Percentiles rank a stretch among this genome's conserved stretches.
Evolutionary conservation across 2,797 vertebrate genomes (phyloP).

Genomic region (Lindbergichthys nudifrons): DNA sequence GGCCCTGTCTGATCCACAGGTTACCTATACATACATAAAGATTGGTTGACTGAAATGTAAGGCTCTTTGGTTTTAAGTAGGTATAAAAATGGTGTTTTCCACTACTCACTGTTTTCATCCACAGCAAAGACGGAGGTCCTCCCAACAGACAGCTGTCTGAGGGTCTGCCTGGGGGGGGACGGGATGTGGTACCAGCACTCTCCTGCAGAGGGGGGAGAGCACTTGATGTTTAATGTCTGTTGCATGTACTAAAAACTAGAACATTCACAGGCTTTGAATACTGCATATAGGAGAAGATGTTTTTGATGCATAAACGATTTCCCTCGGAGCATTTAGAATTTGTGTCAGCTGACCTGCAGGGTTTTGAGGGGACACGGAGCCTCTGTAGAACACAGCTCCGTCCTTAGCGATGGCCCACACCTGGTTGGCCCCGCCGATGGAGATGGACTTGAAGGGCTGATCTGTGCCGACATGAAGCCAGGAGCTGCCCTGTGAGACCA

Average conservation of each 20-base stretch:
- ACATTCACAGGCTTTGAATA: not conserved
- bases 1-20: constrained; percentile 94
- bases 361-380: constrained; percentile 91
- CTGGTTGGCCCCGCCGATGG: constrained; percentile 92
- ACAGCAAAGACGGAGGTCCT: constrained; percentile 92
- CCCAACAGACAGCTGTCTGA: constrained; percentile 94
- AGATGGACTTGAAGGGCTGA: constrained; percentile 95
- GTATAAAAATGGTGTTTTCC: not conserved
- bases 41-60: not conserved
- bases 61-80: not conserved
- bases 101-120: constrained; percentile 91
- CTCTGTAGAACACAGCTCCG: constrained; percentile 94
- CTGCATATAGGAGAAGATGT: not conserved
- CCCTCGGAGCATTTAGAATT: not conserved
- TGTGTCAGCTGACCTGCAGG: constrained; percentile 83
- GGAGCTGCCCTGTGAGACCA: constrained; percentile 87
- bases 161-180: constrained; percentile 90
- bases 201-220: constrained; percentile 77
- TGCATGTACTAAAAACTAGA: not conserved
- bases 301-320: not conserved
- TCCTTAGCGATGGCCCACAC: constrained; percentile 97
- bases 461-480: constrained; percentile 98
- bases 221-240: not conserved
- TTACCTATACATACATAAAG: constrained; percentile 83
- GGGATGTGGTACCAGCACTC: constrained; percentile 98